A percentile compares a stretch with the other conserved stretches of the same genome.
Evolutionary conservation across 2,797 vertebrate species (phyloP).

Genomic region (Enteromius viviparus): DNA sequence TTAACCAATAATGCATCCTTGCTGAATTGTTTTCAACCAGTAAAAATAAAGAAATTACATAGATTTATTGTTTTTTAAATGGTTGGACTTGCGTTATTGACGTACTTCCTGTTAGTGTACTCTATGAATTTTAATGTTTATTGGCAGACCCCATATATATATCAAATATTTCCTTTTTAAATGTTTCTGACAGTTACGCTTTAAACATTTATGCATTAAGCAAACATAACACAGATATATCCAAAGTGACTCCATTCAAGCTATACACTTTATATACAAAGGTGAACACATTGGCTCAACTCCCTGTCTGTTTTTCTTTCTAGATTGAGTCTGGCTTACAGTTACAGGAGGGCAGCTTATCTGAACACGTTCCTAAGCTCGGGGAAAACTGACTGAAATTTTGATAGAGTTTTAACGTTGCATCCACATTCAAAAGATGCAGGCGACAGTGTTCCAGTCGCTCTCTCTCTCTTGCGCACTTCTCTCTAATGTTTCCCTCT

Average conservation of each 20-base stretch:
- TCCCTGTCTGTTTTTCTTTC: not conserved
- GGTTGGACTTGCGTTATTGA: not conserved
- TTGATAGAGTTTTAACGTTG: slow-evolving; percentile 23
- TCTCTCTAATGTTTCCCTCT: slow-evolving; percentile 8
- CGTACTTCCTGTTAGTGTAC: not conserved
- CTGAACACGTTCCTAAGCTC: slow-evolving; percentile 17
- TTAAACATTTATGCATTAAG: not conserved
- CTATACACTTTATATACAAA: not conserved
- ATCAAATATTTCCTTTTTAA: not conserved
- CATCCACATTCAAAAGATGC: slow-evolving; percentile 10
- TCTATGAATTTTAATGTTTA: not conserved
- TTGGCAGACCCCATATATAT: not conserved
- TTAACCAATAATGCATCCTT: too few relatives aligned
- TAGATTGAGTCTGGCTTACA: not conserved
- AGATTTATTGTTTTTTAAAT: not conserved
- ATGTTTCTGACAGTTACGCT: too few relatives aligned
- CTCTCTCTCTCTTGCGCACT: not conserved
- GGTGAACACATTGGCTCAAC: not conserved
- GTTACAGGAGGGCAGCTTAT: not conserved
- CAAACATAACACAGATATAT: not conserved
- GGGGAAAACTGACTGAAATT: slow-evolving; percentile 22
- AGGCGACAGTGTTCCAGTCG: not conserved
- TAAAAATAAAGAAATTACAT: not conserved
- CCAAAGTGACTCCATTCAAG: not conserved
- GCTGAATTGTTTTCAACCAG: too few relatives aligned